These are phyloP conservation scores for Troglohyphantes excavatus DNA, from an alignment of 2,888 invertebrate genomes.

Conservation along the genomic window DNA sequence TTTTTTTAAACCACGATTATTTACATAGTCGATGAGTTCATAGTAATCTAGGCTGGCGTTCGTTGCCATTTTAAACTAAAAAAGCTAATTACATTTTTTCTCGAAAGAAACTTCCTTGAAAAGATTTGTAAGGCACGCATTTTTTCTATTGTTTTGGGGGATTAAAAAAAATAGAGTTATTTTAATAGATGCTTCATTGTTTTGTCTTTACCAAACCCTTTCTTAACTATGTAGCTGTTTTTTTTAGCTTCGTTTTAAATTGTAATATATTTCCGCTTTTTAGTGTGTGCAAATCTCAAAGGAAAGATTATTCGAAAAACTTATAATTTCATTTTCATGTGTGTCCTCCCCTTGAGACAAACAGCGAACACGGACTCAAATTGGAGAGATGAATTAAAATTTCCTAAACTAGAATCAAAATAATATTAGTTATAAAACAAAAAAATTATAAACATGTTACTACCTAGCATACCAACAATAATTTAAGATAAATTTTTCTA, in stretches of 20 bases:
- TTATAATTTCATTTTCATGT: no score
- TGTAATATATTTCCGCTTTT: neutral
- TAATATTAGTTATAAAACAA: no score
- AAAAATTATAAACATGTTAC: no score
- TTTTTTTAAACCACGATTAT: slow-evolving; percentile 39
- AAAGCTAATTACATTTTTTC: slow-evolving; percentile 64
- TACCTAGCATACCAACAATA: no score
- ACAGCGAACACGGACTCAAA: no score
- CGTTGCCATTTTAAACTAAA: slow-evolving; percentile 22
- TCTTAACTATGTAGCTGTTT: neutral
- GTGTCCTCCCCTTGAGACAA: no score
- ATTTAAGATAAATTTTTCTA: no score
- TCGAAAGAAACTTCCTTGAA: slow-evolving; percentile 24
- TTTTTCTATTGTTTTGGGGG: slow-evolving; percentile 6
- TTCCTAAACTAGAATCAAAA: no score
- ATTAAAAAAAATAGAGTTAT: slow-evolving; percentile 16
- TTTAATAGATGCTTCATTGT: slow-evolving; percentile 40
- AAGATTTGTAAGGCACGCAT: slow-evolving; percentile 38
- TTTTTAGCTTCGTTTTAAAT: slow-evolving; percentile 7
- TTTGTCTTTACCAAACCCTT: slow-evolving; percentile 11
- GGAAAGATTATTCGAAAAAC: no score
- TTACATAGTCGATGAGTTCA: slow-evolving; percentile 55
- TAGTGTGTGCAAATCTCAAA: no score
- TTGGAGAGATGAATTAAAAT: no score
- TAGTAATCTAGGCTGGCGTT: slow-evolving; percentile 15